A percentile compares a stretch with the other conserved stretches of the same genome.
Evolutionary conservation across 2,888 invertebrate species (phyloP).

Genomic region (Cyclophora albipunctata): DNA sequence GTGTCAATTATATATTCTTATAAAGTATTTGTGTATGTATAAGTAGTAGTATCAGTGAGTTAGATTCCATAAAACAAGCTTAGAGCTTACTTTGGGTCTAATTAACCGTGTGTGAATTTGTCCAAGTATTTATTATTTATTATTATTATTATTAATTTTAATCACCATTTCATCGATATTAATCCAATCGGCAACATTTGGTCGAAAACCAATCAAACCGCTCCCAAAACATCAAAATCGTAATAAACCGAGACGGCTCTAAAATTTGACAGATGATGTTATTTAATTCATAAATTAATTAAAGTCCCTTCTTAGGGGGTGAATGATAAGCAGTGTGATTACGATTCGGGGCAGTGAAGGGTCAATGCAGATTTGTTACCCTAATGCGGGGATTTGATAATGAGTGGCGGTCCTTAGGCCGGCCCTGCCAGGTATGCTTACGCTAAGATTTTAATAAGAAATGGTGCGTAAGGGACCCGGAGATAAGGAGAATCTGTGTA

Average conservation of each 20-base stretch:
- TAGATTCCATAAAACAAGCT: too few species aligned
- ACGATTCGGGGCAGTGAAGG: slow-evolving; percentile 40
- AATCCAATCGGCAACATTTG: too few species aligned
- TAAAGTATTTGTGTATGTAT: too few species aligned
- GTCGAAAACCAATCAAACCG: too few species aligned
- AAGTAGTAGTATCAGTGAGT: too few species aligned
- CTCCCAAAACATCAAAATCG: slow-evolving; percentile 4
- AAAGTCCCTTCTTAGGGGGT: slow-evolving; percentile 31
- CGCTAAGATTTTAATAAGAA: slow-evolving; percentile 13
- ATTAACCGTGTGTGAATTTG: too few species aligned
- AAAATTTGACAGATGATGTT: slow-evolving; percentile 46
- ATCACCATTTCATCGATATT: too few species aligned
- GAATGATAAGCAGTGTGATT: slow-evolving; percentile 66
- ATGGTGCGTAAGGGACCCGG: slow-evolving; percentile 11
- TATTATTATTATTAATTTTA: too few species aligned
- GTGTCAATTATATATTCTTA: too few species aligned
- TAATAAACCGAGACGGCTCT: slow-evolving; percentile 21
- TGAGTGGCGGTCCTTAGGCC: slow-evolving; percentile 5
- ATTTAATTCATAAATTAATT: slow-evolving; percentile 70
- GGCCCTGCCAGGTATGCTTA: slow-evolving; percentile 1
- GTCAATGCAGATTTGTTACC: slow-evolving; percentile 56
- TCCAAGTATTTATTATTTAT: too few species aligned
- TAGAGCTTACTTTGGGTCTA: too few species aligned
- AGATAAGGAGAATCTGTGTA: slow-evolving; percentile 7
- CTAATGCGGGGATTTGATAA: slow-evolving; percentile 36